Conservation (phyloP, 2,113 vertebrate genomes). For the Otocyon megalotis region DNA sequence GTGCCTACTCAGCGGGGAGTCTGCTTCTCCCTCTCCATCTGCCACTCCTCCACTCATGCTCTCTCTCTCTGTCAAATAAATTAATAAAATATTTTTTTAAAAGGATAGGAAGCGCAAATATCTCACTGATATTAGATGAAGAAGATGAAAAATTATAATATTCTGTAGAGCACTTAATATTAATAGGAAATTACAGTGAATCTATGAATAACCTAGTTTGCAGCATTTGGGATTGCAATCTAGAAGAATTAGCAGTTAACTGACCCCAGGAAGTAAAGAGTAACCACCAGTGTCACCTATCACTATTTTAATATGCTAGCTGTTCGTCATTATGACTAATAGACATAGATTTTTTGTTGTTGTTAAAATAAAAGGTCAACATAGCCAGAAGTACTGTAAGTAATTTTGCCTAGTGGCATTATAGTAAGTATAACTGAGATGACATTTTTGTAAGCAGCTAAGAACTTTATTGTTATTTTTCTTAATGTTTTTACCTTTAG, state of each 20-base stretch:
- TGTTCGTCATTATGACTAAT: not conserved
- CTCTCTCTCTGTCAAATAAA: too few relatives aligned
- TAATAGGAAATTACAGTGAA: not conserved
- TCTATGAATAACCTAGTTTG: not conserved
- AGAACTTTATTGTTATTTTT: slow-evolving; percentile 43
- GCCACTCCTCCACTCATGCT: too few relatives aligned
- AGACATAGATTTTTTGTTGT: not conserved
- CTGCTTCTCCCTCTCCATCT: too few relatives aligned
- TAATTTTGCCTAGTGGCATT: not conserved
- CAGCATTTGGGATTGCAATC: not conserved
- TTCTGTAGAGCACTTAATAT: not conserved
- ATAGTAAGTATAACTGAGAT: not conserved
- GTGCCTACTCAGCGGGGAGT: too few relatives aligned
- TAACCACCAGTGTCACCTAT: not conserved
- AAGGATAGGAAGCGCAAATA: not conserved
- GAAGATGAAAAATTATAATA: not conserved
- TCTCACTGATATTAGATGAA: not conserved
- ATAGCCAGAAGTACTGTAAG: not conserved
- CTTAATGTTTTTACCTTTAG: slow-evolving; percentile 34
- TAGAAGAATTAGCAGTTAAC: not conserved
- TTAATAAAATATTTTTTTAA: not conserved
- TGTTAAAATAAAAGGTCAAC: slow-evolving; percentile 16
- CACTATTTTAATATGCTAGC: not conserved
- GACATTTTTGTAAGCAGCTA: not conserved
- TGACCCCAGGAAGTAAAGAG: not conserved